phyloP scores from a whole-genome alignment of 2,113 vertebrate species.

The Phaetusa simplex region DNA sequence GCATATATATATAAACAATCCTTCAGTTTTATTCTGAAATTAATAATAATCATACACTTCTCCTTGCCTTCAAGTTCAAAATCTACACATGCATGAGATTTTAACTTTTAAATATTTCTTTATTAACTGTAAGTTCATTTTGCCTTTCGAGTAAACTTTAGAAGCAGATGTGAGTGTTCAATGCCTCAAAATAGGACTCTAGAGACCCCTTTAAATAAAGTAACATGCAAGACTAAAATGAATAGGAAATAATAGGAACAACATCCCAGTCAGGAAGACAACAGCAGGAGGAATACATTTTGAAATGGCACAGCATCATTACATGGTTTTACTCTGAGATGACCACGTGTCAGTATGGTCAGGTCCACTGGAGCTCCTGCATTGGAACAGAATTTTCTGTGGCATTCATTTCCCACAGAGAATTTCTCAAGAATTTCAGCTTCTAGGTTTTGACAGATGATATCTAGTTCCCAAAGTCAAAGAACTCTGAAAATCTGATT shows the following conservation, averaged over 20 bases:
- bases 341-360: not conserved
- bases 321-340: not conserved
- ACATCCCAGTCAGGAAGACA: not conserved
- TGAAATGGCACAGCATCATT: not conserved
- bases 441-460: not conserved
- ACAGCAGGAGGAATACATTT: not conserved
- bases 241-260: not conserved
- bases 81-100: not conserved
- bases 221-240: not conserved
- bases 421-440: not conserved
- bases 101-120: not conserved
- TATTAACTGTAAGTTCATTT: not conserved
- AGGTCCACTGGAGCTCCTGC: not conserved
- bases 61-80: not conserved
- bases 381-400: not conserved
- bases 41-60: not conserved
- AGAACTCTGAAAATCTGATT: not conserved
- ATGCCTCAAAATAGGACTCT: not conserved
- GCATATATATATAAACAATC: not conserved
- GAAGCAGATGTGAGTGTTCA: not conserved
- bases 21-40: not conserved
- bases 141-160: not conserved
- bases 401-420: not conserved
- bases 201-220: not conserved
- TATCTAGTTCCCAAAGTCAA: not conserved